These are phyloP conservation scores for Diuraphis noxia DNA, from an alignment of 1,140 invertebrate genomes.

Conservation along the genomic window DNA sequence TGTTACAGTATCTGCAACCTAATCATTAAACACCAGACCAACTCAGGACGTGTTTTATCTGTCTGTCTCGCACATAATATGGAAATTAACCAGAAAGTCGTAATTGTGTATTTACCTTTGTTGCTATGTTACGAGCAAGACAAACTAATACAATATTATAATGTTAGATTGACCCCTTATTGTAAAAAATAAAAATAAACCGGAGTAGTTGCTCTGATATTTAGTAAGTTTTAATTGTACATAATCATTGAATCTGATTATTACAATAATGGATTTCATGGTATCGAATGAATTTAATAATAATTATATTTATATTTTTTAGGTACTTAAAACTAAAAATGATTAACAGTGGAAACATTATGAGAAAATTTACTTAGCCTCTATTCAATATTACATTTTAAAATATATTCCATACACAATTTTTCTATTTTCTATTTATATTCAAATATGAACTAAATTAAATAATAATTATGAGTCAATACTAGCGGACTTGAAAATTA, in stretches of 20 bases:
- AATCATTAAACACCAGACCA: background rate
- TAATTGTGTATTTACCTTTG: background rate
- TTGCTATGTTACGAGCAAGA: background rate
- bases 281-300: background rate
- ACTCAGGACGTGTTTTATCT: background rate
- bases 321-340: background rate
- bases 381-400: background rate
- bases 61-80: background rate
- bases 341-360: background rate
- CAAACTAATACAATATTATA: background rate
- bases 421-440: no score
- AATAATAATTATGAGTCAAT: no score
- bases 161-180: background rate
- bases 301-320: background rate
- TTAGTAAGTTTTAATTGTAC: background rate
- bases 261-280: no score
- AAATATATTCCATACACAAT: background rate
- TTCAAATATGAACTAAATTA: no score
- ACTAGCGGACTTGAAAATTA: no score
- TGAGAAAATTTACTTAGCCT: background rate
- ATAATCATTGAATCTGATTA: background rate
- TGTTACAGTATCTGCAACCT: background rate
- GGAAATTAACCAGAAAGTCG: background rate
- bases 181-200: background rate
- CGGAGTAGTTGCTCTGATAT: background rate